These are phyloP conservation scores for Cerastis rubricosa DNA, from an alignment of 2,888 invertebrate species.

Conservation along the genomic window DNA sequence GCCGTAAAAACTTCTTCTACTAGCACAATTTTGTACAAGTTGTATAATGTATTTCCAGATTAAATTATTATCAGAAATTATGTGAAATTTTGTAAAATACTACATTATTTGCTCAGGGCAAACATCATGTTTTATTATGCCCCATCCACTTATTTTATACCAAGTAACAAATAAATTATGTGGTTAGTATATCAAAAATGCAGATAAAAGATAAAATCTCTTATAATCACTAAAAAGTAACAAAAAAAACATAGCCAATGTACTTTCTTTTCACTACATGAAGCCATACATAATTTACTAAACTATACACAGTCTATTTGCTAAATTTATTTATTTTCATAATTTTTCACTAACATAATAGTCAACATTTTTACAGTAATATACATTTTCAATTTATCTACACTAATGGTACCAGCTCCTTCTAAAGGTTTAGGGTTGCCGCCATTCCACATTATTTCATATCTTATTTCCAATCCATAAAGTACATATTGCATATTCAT, in stretches of 20 bases:
- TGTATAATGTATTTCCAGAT: background rate
- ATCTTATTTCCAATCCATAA: slow-evolving; percentile 4
- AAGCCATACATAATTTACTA: slow-evolving; percentile 49
- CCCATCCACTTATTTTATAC: background rate
- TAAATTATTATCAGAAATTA: background rate
- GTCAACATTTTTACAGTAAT: slow-evolving; percentile 40
- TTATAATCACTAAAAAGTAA: slow-evolving; percentile 41
- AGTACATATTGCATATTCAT: slow-evolving; percentile 1
- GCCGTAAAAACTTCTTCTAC: background rate
- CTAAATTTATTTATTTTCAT: slow-evolving; percentile 44
- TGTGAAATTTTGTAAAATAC: background rate
- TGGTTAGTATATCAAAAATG: slow-evolving; percentile 23
- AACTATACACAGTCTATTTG: slow-evolving; percentile 46
- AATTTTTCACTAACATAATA: slow-evolving; percentile 36
- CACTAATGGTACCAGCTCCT: slow-evolving; percentile 19
- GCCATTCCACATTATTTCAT: slow-evolving; percentile 1
- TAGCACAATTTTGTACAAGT: background rate
- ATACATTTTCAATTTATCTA: slow-evolving; percentile 53
- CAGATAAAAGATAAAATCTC: slow-evolving; percentile 22
- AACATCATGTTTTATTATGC: background rate
- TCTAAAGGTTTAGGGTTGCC: slow-evolving; percentile 29
- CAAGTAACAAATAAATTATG: background rate
- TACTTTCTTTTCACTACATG: slow-evolving; percentile 35
- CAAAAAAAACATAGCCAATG: slow-evolving; percentile 40
- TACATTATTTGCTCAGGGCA: background rate